Conservation (phyloP, 37 sponge, comb jelly and placozoan species). For the Chondrilla cf. caribensis region DNA sequence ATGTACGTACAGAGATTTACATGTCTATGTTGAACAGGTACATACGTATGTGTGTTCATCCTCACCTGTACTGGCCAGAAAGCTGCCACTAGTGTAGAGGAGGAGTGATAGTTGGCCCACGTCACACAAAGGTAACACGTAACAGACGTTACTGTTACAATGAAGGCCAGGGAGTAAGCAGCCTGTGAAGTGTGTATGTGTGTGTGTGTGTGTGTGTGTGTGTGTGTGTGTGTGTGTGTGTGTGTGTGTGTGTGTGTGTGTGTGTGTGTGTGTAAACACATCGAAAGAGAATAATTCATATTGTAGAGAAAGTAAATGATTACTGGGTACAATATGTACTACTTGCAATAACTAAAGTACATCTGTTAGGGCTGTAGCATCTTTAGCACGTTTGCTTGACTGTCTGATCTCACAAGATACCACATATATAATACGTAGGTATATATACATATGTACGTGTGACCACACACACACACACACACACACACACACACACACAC, state of each 20-base stretch:
- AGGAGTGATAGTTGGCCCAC: constrained; percentile 7
- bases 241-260: too few relatives aligned
- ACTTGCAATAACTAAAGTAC: too few relatives aligned
- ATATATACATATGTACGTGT: neutral
- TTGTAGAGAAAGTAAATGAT: too few relatives aligned
- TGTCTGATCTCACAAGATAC: too few relatives aligned
- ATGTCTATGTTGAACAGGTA: neutral
- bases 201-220: neutral
- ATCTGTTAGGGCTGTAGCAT: too few relatives aligned
- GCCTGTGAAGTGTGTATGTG: neutral
- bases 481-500: neutral
- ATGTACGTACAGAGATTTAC: too few relatives aligned
- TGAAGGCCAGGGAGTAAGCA: neutral
- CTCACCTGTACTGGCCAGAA: constrained; percentile 5
- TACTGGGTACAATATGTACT: too few relatives aligned
- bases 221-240: neutral
- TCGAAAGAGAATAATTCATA: too few relatives aligned
- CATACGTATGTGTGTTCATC: neutral
- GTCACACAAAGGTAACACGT: constrained; percentile 5
- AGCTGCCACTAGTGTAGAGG: neutral
- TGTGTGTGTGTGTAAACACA: too few relatives aligned
- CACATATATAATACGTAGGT: too few relatives aligned
- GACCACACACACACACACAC: neutral
- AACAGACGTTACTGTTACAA: neutral
- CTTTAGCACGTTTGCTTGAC: too few relatives aligned